Conservation (phyloP, 1,140 invertebrate genomes). For the Drosophila kurseongensis region DNA sequence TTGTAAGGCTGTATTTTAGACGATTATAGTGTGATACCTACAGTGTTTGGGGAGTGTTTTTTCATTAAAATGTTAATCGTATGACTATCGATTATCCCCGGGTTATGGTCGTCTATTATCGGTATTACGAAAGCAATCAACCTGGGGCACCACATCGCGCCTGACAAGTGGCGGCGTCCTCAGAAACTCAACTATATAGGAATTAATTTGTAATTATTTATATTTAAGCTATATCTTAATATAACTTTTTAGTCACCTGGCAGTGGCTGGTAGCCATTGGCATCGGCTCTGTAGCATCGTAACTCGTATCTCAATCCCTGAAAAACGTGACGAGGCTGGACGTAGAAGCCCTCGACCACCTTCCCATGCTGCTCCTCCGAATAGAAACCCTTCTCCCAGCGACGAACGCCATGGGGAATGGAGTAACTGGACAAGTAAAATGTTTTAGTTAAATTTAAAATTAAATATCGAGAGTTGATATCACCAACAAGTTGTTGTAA, state of each 20-base stretch:
- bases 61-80: not conserved
- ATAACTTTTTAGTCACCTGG: too few species aligned
- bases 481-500: too few species aligned
- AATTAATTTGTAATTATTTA: not conserved
- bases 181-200: constrained; percentile 48
- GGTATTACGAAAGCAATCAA: constrained; percentile 43
- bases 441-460: not conserved
- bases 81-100: not conserved
- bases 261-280: constrained; percentile 56
- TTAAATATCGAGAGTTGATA: too few species aligned
- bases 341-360: constrained; percentile 66
- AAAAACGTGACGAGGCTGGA: constrained; percentile 45
- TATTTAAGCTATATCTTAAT: too few species aligned
- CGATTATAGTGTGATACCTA: not conserved
- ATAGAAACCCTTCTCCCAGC: constrained; percentile 61
- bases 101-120: constrained; percentile 4
- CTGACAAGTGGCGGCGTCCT: constrained; percentile 44
- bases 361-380: constrained; percentile 40
- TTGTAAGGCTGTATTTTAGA: not conserved
- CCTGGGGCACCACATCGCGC: constrained; percentile 50
- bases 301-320: constrained; percentile 48
- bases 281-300: constrained; percentile 65
- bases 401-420: constrained; percentile 65
- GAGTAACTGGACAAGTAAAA: constrained; percentile 39
- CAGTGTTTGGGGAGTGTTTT: not conserved